Conservation (phyloP, 2,113 vertebrate species). For the Conger conger region DNA sequence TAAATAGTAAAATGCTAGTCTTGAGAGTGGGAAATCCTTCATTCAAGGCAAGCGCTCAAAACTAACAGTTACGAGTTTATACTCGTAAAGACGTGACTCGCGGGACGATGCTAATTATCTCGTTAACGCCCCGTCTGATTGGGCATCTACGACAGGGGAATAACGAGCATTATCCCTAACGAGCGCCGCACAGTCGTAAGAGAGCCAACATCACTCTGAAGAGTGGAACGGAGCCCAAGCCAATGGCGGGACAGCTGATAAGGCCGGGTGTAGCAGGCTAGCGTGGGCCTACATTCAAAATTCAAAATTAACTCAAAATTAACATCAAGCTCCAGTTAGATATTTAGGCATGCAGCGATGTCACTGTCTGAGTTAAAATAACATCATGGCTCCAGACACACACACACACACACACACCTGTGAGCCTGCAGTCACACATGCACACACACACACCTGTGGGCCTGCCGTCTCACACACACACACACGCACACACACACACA, state of each 20-base stretch:
- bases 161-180: not conserved
- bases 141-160: not conserved
- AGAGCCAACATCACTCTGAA: not conserved
- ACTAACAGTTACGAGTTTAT: not conserved
- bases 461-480: too few relatives aligned
- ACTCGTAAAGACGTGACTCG: not conserved
- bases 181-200: not conserved
- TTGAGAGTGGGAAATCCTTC: not conserved
- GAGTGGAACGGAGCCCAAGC: not conserved
- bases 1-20: not conserved
- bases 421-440: slow-evolving; percentile 61
- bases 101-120: not conserved
- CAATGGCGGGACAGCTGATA: not conserved
- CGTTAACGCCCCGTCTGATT: not conserved
- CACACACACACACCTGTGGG: too few relatives aligned
- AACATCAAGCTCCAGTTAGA: not conserved
- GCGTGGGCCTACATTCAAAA: not conserved
- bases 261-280: too few relatives aligned
- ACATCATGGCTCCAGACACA: too few relatives aligned
- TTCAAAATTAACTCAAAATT: not conserved
- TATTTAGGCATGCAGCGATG: not conserved
- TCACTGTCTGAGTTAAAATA: not conserved
- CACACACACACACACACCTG: slow-evolving; percentile 91
- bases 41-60: not conserved
- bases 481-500: too few relatives aligned